Base-by-base conservation (phyloP, 2,888 invertebrate genomes). In the Tetranychus piercei region DNA sequence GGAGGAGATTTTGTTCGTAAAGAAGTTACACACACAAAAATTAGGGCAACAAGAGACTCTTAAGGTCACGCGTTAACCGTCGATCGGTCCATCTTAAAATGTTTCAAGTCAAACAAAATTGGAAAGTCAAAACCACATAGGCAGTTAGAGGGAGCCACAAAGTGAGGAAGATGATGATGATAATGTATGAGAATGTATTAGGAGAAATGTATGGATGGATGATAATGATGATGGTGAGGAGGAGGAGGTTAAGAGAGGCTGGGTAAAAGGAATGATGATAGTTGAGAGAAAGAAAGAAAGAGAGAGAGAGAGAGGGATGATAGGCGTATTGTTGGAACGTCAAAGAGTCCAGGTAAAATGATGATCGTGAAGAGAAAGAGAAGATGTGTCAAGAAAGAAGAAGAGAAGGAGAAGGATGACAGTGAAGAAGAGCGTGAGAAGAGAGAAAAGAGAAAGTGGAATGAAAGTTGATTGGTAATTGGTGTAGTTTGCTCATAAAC, bases 241-340 rank as follows among this genome's bases (percentile, higher is more conserved):
- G 55, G 55, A 55, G 55, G 55, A 55, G 55, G 55, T 55, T 15
- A 55, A 7, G 9, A 34, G 34, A 34, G 23, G 18, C 23, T 72
- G 34, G 72, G 15, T 18, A 44, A 18, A 45, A 20, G 44, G 72
- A 72, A 34, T 34, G 72, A 43, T 20, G 44, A 43, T 55, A 15
- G 34, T 11, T 23, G 69, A 69, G 69, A 69, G 69, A 18, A 44
- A 72, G 72, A 44, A 44, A 72, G 72, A 72, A 44, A 72, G 72
- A 71, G 71, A 44, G 71, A 44, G 8, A 43, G 71, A 71, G 44
- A 34, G 43, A 15, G 44, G 20, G 44, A 45, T 69, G 69, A 69
- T 23, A 69, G 34, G 69, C 22, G 69, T 20, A 69, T 23, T 20
- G 55, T 55, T 55, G 11, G 11, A 55, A 69, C 22, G 69, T 20